These are phyloP conservation scores for Hemitrygon akajei DNA, from an alignment of 2,797 vertebrate genomes.

Conservation along the genomic window DNA sequence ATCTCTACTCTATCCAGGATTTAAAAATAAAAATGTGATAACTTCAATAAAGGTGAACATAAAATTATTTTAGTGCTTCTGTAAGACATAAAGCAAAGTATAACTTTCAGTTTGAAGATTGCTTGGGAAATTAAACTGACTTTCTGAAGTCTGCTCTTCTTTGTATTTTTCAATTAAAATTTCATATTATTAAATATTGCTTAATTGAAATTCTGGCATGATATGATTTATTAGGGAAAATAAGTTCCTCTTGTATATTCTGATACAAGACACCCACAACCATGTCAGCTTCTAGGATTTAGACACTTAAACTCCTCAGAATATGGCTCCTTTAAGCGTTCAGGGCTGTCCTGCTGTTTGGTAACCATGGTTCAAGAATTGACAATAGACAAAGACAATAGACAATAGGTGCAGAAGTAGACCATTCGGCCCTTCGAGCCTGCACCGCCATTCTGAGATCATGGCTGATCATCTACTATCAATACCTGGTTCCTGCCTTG, in stretches of 20 bases:
- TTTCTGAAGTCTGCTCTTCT: not conserved
- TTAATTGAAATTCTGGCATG: not conserved
- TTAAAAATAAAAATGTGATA: not conserved
- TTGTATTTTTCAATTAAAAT: not conserved
- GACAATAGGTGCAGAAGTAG: too few relatives aligned
- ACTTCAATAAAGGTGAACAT: not conserved
- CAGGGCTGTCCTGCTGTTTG: too few relatives aligned
- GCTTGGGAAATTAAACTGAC: not conserved
- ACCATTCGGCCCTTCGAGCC: too few relatives aligned
- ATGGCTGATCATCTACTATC: too few relatives aligned
- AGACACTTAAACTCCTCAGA: too few relatives aligned
- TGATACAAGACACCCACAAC: too few relatives aligned
- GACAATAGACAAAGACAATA: too few relatives aligned
- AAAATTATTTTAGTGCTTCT: not conserved
- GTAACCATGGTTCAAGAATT: too few relatives aligned
- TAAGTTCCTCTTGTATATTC: not conserved
- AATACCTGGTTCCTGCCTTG: too few relatives aligned
- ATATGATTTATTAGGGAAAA: not conserved
- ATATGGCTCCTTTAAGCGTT: too few relatives aligned
- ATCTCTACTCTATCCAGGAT: not conserved
- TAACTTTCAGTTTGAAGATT: not conserved
- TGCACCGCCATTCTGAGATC: too few relatives aligned
- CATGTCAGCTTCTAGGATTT: too few relatives aligned
- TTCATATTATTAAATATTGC: not conserved
- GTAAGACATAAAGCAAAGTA: not conserved